Conservation (phyloP, 2,113 vertebrate species). For the Lasiurus cinereus region DNA sequence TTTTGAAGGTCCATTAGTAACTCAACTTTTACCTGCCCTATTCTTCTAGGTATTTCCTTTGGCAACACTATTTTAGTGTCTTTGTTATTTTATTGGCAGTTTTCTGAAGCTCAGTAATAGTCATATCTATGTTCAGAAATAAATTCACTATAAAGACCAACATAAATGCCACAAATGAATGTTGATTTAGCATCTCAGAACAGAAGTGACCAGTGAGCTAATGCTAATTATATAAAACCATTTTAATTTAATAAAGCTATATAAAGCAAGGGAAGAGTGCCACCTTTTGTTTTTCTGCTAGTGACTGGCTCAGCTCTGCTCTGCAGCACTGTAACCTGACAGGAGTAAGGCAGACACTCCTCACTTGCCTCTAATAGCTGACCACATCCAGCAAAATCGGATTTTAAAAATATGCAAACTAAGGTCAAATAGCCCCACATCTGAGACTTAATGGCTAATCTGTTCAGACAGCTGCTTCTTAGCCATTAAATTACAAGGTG, state of each 20-base stretch:
- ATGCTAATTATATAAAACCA: background rate
- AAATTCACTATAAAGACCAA: background rate
- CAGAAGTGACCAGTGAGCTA: background rate
- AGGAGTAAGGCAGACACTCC: background rate
- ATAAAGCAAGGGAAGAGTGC: background rate
- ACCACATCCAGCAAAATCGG: conserved; percentile 20
- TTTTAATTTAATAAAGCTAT: conserved; percentile 14
- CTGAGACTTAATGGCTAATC: conserved; percentile 68
- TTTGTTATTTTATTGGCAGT: conserved; percentile 1
- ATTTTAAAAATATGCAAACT: conserved; percentile 70
- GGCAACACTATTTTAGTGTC: background rate
- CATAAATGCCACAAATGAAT: background rate
- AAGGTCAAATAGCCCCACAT: conserved; percentile 62
- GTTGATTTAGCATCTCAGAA: conserved; percentile 8
- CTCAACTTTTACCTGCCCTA: too few relatives aligned
- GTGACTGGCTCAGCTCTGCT: background rate
- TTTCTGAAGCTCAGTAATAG: background rate
- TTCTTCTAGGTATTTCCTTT: background rate
- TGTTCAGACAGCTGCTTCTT: conserved; percentile 70
- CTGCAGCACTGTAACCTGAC: background rate
- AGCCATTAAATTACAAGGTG: conserved; percentile 76
- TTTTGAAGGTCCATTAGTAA: too few relatives aligned
- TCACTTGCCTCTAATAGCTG: background rate
- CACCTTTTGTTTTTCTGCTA: background rate
- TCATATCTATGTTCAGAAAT: conserved; percentile 20